Evolutionary conservation across 2,797 vertebrate genomes (phyloP).

Genomic region (Peromyscus melanophrys): DNA sequence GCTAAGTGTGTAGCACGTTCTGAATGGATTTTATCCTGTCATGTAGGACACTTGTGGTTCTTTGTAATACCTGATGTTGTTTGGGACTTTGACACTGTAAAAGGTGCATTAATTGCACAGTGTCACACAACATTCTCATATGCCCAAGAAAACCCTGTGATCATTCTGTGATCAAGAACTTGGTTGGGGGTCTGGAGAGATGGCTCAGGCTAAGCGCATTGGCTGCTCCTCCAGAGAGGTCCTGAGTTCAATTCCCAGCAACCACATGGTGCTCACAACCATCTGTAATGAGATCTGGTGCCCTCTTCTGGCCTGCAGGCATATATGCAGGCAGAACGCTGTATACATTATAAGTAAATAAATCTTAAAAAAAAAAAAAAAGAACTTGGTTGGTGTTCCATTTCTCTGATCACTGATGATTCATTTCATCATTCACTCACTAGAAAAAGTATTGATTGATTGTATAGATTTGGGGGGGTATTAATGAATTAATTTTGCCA

Average conservation of each 20-base stretch:
- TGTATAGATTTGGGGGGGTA: not conserved
- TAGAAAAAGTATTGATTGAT: not conserved
- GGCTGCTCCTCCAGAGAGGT: no score
- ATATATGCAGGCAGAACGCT: no score
- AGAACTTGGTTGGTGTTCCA: not conserved
- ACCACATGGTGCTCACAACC: no score
- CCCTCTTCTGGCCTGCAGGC: no score
- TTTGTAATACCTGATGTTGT: conserved; percentile 21
- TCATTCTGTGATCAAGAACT: not conserved
- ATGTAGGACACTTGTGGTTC: not conserved
- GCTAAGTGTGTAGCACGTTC: conserved; percentile 3
- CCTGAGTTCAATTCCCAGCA: no score
- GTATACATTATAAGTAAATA: no score
- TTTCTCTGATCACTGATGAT: not conserved
- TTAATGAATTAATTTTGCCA: not conserved
- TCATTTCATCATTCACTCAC: not conserved
- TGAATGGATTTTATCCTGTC: conserved; percentile 31
- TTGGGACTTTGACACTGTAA: conserved; percentile 2
- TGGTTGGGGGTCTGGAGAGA: not conserved
- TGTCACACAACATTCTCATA: not conserved
- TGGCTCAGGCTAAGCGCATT: no score
- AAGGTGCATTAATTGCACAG: not conserved
- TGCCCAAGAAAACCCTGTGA: not conserved
- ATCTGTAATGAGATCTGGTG: no score
- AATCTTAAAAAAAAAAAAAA: no score